Conservation (phyloP, 2,797 vertebrate species). For the Acanthornis magna region DNA sequence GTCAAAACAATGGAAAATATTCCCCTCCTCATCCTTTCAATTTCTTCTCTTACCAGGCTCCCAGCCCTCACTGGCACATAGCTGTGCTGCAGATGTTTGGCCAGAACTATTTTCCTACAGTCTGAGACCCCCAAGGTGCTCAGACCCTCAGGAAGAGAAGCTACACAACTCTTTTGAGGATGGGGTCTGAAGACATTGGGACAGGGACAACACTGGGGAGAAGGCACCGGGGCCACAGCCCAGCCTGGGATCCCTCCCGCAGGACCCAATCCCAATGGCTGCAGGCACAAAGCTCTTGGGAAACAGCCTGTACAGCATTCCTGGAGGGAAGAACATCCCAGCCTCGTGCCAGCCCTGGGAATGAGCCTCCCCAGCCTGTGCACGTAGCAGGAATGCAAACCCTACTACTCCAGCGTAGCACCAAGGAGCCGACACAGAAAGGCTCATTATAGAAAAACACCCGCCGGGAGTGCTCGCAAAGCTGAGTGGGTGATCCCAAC, state of each 20-base stretch:
- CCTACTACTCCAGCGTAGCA: constrained; percentile 26
- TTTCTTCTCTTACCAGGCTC: not conserved
- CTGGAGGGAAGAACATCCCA: accelerated
- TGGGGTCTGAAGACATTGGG: not conserved
- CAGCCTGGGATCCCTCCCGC: not conserved
- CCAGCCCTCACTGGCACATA: not conserved
- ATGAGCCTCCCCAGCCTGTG: not conserved
- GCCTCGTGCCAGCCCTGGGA: accelerated
- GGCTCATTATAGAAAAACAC: constrained; percentile 9
- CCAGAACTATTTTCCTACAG: not conserved
- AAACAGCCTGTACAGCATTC: not conserved
- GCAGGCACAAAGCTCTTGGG: not conserved
- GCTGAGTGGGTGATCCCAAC: constrained; percentile 65
- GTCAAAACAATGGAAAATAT: not conserved
- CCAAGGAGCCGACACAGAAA: not conserved
- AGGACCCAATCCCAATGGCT: accelerated
- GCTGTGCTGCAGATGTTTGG: not conserved
- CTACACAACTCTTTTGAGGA: not conserved
- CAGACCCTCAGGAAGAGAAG: not conserved
- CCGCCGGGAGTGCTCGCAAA: accelerated
- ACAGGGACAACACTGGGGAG: not conserved
- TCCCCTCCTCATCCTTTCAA: not conserved
- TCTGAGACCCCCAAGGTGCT: not conserved
- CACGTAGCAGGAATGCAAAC: not conserved
- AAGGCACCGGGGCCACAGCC: accelerated